Evolutionary conservation across 2,113 vertebrate genomes (phyloP).

Genomic region (Microcebus ravelobensis): DNA sequence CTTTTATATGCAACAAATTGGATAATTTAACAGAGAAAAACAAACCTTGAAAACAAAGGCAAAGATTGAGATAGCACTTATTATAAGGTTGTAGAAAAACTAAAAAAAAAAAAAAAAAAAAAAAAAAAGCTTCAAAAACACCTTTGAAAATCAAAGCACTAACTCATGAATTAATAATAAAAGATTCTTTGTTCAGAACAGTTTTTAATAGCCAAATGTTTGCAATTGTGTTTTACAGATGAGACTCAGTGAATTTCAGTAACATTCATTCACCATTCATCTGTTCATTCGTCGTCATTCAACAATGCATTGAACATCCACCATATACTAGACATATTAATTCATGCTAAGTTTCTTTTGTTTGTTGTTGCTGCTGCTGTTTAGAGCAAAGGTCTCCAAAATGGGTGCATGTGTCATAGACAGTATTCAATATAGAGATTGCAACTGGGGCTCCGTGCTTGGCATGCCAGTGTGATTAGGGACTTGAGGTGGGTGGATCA

Average conservation of each 20-base stretch:
- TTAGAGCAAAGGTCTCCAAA: neutral
- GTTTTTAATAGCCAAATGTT: neutral
- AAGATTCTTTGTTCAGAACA: neutral
- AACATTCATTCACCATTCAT: neutral
- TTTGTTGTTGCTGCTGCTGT: neutral
- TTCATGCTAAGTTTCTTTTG: neutral
- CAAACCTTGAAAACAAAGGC: neutral
- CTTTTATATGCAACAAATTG: neutral
- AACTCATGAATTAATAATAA: neutral
- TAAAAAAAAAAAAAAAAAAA: neutral
- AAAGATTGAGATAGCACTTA: neutral
- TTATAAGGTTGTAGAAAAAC: neutral
- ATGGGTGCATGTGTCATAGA: accelerated
- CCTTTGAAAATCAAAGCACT: neutral
- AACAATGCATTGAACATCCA: neutral
- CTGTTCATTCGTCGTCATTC: neutral
- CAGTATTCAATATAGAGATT: neutral
- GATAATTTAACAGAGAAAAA: neutral
- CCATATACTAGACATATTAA: neutral
- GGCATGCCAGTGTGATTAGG: neutral
- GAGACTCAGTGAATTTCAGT: neutral
- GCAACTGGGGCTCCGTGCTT: neutral
- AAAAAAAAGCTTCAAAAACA: neutral
- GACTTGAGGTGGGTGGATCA: neutral
- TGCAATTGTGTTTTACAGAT: neutral